phyloP scores from a whole-genome alignment of 2,113 vertebrate species.

The Solenodon paradoxus region DNA sequence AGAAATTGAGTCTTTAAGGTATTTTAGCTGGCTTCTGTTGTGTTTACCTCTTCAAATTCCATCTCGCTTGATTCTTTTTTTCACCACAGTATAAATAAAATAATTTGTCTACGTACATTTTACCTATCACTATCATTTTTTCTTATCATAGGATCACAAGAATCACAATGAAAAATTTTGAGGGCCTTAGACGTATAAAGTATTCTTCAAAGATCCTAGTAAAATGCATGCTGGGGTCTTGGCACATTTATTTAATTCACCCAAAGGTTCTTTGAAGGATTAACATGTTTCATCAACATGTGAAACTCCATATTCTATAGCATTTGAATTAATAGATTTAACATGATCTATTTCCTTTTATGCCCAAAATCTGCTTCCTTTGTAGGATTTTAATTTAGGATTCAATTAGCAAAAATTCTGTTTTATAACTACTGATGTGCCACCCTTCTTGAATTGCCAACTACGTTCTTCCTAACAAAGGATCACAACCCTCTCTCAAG shows the following conservation, averaged over 20 bases:
- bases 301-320: constrained; percentile 19
- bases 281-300: constrained; percentile 46
- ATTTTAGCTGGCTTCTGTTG: constrained; percentile 24
- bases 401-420: constrained; percentile 21
- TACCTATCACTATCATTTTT: constrained; percentile 2
- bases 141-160: constrained; percentile 39
- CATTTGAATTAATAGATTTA: constrained; percentile 35
- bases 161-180: too few relatives aligned
- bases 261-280: constrained; percentile 6
- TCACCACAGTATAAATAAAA: constrained; percentile 33
- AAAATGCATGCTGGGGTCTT: constrained; percentile 19
- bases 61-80: neutral
- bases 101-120: neutral
- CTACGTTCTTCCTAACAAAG: constrained; percentile 44
- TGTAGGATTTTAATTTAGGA: constrained; percentile 45
- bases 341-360: constrained; percentile 28
- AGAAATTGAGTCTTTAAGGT: neutral
- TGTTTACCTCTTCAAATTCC: constrained; percentile 11
- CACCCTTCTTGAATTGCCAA: constrained; percentile 30
- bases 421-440: constrained; percentile 37
- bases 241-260: constrained; percentile 29
- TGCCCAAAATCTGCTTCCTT: constrained; percentile 12
- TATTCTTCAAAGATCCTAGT: constrained; percentile 34
- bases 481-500: constrained; percentile 33
- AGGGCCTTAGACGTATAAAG: constrained; percentile 12